Evolutionary conservation across 2,113 vertebrate species (phyloP).

Genomic region (Barbus barbus): DNA sequence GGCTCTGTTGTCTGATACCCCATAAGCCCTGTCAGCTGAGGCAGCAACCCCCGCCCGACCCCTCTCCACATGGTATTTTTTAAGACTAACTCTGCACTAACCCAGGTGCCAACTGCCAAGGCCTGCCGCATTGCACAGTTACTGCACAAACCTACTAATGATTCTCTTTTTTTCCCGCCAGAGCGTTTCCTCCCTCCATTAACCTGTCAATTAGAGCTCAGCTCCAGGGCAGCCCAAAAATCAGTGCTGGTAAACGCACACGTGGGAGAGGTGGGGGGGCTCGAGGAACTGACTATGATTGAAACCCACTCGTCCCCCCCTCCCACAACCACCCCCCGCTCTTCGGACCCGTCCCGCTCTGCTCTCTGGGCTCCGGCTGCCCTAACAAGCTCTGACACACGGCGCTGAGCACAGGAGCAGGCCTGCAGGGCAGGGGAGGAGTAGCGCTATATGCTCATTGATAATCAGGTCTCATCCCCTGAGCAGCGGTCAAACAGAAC

Average conservation of each 20-base stretch:
- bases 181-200: slow-evolving; percentile 55
- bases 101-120: slow-evolving; percentile 56
- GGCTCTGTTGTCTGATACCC: slow-evolving; percentile 48
- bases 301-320: slow-evolving; percentile 38
- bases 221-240: slow-evolving; percentile 43
- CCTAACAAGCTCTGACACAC: slow-evolving; percentile 62
- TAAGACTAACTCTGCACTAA: slow-evolving; percentile 53
- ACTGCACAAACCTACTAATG: slow-evolving; percentile 54
- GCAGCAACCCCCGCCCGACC: slow-evolving; percentile 4
- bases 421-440: slow-evolving; percentile 44
- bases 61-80: slow-evolving; percentile 52
- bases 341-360: slow-evolving; percentile 47
- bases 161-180: slow-evolving; percentile 51
- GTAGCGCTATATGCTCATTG: slow-evolving; percentile 59
- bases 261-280: slow-evolving; percentile 7
- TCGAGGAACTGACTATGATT: slow-evolving; percentile 49
- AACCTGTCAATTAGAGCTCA: slow-evolving; percentile 64
- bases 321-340: too few species aligned
- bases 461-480: slow-evolving; percentile 61
- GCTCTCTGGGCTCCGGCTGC: slow-evolving; percentile 46
- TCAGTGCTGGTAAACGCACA: slow-evolving; percentile 27
- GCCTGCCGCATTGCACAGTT: slow-evolving; percentile 49
- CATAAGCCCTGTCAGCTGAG: slow-evolving; percentile 54
- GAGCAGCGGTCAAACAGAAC: slow-evolving; percentile 63
- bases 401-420: slow-evolving; percentile 51